Evolutionary conservation across 2,113 vertebrate species (phyloP).

Genomic region (Lagenorhynchus albirostris): DNA sequence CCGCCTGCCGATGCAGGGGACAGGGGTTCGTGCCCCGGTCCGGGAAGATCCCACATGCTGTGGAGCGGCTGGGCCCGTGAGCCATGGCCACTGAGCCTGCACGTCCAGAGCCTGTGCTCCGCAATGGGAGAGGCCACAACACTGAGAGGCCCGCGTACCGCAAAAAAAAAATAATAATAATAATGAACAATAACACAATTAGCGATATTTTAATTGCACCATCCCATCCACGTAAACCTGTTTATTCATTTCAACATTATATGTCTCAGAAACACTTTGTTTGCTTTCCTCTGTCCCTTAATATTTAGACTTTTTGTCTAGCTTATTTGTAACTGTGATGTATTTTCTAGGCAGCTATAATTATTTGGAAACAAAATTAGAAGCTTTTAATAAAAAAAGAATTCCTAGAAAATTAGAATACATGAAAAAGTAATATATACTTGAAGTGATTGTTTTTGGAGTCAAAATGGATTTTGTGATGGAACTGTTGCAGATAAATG

Average conservation of each 20-base stretch:
- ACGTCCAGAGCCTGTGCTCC: too few species aligned
- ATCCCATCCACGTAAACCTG: neutral
- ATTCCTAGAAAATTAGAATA: neutral
- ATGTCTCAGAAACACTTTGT: neutral
- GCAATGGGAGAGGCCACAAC: too few species aligned
- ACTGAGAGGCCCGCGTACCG: too few species aligned
- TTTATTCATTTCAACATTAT: neutral
- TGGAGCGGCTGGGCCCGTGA: too few species aligned
- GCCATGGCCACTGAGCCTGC: too few species aligned
- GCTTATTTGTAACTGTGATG: neutral
- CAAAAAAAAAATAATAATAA: too few species aligned
- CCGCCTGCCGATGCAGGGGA: too few species aligned
- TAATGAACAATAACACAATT: neutral
- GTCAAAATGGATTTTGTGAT: slow-evolving; percentile 18
- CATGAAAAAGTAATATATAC: neutral
- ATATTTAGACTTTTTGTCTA: neutral
- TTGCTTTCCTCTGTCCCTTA: neutral
- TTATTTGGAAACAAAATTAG: slow-evolving; percentile 25
- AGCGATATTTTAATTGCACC: neutral
- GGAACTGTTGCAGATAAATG: neutral
- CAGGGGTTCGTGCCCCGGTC: too few species aligned
- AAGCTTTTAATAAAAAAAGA: slow-evolving; percentile 27
- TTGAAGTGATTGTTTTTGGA: slow-evolving; percentile 11
- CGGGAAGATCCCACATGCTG: too few species aligned
- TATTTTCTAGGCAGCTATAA: neutral